Conservation (phyloP, 2,888 invertebrate genomes). For the Caenorhabditis wallacei region DNA sequence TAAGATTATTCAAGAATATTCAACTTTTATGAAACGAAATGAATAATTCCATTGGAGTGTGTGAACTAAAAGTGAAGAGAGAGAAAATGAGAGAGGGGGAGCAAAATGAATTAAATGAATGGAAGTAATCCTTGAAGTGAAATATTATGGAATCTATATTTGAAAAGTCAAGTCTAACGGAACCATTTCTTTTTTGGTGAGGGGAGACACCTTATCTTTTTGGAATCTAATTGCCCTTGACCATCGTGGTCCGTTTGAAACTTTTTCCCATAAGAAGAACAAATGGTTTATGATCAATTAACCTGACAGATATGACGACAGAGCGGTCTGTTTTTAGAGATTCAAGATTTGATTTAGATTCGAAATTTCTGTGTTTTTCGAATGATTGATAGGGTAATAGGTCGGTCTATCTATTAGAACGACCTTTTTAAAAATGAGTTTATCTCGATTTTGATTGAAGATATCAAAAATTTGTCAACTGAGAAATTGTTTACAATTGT, state of each 20-base stretch:
- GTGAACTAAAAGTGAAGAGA: slow-evolving; percentile 37
- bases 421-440: too few species aligned
- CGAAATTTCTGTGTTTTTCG: too few species aligned
- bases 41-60: slow-evolving; percentile 50
- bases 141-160: neutral
- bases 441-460: too few species aligned
- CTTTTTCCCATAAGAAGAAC: slow-evolving; percentile 7
- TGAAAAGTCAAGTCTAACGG: slow-evolving; percentile 14
- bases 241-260: slow-evolving; percentile 23
- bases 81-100: neutral
- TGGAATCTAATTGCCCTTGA: slow-evolving; percentile 33
- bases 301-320: slow-evolving; percentile 4
- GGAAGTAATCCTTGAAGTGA: slow-evolving; percentile 15
- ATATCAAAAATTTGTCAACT: too few species aligned
- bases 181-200: neutral
- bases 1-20: slow-evolving; percentile 27
- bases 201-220: slow-evolving; percentile 2
- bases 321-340: neutral
- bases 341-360: slow-evolving; percentile 11
- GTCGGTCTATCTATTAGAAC: too few species aligned
- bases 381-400: too few species aligned
- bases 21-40: slow-evolving; percentile 58
- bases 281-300: slow-evolving; percentile 26
- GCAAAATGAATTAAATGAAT: slow-evolving; percentile 39
- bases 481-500: too few species aligned